Percentiles rank a stretch among this genome's conserved stretches.
These are phyloP conservation scores for Tetraodon nigroviridis DNA, from an alignment of 2,113 vertebrate genomes.

Conservation along the genomic window DNA sequence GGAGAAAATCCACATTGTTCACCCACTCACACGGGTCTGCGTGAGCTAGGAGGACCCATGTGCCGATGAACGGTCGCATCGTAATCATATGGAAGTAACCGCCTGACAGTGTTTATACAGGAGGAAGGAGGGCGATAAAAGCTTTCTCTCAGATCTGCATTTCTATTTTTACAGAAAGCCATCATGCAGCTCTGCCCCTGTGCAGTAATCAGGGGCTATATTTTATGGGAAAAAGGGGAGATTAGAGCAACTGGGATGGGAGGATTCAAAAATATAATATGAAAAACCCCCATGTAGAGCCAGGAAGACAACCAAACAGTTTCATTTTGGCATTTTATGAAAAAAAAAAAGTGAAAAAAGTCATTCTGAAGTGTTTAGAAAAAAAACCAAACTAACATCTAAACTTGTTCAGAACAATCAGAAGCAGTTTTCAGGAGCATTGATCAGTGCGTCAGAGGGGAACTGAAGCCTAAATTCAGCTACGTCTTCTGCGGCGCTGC, in stretches of 20 bases:
- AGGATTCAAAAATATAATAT: conserved; percentile 60
- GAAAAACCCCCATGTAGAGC: conserved; percentile 27
- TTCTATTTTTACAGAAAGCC: conserved; percentile 67
- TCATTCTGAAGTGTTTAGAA: conserved; percentile 24
- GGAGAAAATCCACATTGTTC: conserved; percentile 36
- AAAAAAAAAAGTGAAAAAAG: conserved; percentile 36
- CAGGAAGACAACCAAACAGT: conserved; percentile 65
- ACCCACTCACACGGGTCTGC: conserved; percentile 13
- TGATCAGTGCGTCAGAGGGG: too few species aligned
- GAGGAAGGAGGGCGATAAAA: conserved; percentile 55
- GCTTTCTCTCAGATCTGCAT: conserved; percentile 48
- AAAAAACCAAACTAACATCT: too few species aligned
- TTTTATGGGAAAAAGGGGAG: conserved; percentile 53
- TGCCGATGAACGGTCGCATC: conserved; percentile 32
- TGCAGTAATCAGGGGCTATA: conserved; percentile 65
- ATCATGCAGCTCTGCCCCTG: conserved; percentile 48
- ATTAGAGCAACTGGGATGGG: conserved; percentile 67
- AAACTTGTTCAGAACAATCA: too few species aligned
- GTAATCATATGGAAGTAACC: conserved; percentile 42
- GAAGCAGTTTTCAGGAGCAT: too few species aligned
- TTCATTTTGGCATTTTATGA: too few species aligned
- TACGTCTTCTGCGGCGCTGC: too few species aligned
- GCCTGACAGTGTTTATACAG: conserved; percentile 33
- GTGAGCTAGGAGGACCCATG: conserved; percentile 16
- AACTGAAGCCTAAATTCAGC: too few species aligned